Conservation (phyloP, 2,113 vertebrate species). For the Lucifuga dentata region DNA sequence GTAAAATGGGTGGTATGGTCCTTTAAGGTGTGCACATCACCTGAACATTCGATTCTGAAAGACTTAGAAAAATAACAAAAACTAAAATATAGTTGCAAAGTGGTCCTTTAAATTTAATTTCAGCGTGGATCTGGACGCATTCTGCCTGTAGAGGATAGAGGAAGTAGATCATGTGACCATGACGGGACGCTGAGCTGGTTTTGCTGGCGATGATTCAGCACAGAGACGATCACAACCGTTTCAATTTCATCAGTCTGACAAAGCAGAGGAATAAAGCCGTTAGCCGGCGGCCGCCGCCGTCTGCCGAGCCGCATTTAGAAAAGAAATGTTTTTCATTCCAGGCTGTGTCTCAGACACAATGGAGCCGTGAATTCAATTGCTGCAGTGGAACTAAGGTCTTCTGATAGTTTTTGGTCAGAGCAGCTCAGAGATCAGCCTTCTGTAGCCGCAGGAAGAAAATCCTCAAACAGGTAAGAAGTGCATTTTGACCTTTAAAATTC, state of each 20-base stretch:
- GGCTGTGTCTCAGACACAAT: conserved; percentile 30
- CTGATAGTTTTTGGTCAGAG: background rate
- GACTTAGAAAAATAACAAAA: no score
- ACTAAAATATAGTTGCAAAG: no score
- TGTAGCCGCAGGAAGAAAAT: no score
- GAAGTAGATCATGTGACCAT: conserved; percentile 30
- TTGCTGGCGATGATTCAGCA: conserved; percentile 49
- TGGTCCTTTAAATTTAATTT: no score
- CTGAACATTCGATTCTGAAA: no score
- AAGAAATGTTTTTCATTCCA: conserved; percentile 63
- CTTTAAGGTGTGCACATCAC: no score
- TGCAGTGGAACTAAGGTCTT: conserved; percentile 4
- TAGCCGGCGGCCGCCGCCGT: conserved; percentile 36
- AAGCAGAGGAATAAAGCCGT: conserved; percentile 48
- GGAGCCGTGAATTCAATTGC: conserved; percentile 10
- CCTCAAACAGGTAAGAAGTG: no score
- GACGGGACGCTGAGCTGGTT: conserved; percentile 45
- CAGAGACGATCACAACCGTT: conserved; percentile 37
- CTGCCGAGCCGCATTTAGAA: conserved; percentile 46
- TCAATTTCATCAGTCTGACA: conserved; percentile 55
- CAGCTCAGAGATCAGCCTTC: background rate
- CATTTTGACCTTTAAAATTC: no score
- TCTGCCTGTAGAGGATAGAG: conserved; percentile 1
- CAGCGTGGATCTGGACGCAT: no score
- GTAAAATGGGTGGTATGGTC: no score